phyloP scores from a whole-genome alignment of 2,888 invertebrate species.

The Hartigia nigra region DNA sequence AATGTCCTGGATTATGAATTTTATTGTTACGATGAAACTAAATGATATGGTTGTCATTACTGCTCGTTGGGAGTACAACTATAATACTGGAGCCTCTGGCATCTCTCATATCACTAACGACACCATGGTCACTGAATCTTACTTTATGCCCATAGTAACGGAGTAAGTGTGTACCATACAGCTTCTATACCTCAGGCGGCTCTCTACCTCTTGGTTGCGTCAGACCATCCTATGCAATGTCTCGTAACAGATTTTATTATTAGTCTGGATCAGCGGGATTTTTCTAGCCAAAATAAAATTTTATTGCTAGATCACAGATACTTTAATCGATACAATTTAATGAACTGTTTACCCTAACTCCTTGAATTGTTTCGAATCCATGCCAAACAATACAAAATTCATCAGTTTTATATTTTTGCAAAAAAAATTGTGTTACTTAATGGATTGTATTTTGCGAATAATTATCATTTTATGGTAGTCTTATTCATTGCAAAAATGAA shows the following conservation, averaged over 20 bases:
- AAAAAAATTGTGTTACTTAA: not conserved
- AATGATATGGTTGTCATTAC: not conserved
- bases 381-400: not conserved
- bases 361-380: not conserved
- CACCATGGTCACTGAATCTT: not conserved
- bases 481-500: not conserved
- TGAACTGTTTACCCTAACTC: not conserved
- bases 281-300: not conserved
- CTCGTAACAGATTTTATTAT: not conserved
- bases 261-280: not conserved
- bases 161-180: not conserved
- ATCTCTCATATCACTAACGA: not conserved
- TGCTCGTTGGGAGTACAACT: not conserved
- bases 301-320: not conserved
- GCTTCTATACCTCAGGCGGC: not conserved
- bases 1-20: not conserved
- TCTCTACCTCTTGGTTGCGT: not conserved
- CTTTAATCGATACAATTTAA: not conserved
- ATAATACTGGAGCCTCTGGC: not conserved
- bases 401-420: not conserved
- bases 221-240: not conserved
- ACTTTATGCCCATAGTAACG: not conserved
- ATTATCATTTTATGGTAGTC: not conserved
- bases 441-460: not conserved
- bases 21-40: not conserved